Base-by-base conservation (phyloP, 2,797 vertebrate genomes). In the Leptatherina wallacei region DNA sequence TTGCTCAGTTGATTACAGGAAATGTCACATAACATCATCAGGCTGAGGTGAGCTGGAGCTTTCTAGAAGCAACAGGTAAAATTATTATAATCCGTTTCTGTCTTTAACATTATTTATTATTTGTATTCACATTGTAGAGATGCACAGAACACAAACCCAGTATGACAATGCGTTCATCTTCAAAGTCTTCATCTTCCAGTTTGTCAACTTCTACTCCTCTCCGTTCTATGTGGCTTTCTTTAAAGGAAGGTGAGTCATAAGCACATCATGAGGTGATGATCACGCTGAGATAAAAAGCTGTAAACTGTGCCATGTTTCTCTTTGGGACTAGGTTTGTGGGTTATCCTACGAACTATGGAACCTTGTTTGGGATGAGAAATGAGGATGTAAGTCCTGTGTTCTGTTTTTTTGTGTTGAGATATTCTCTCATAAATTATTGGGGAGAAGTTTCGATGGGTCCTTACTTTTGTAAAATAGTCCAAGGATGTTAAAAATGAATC, bases 131-230 rank as follows among this genome's bases (percentile, higher is more conserved):
- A n/a, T 80, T 69, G 24, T 89, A 96, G 95, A 96, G 84, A 96
- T 96, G 95, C 95, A 96, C 83, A 89, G 95, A 82, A 96, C 95
- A 10, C 95, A 96, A 87, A 94, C 95, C 2, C 91, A 95, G 73
- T 94, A 94, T 12, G 95, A 96, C 72, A 96, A 96, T 0, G 93
- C 95, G 54, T 96, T 96, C 81, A 95, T 93, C 69, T 95, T 96
- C 83, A 96, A 96, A 74, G 96, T 95, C 64, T 96, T 96, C 90
- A 92, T 96, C 86, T 96, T 96, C 91, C 95, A 96, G 90, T 96
- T 95, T 85, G 94, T 96, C 78, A 95, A 93, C 87, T 96, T 96
- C 92, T 96, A 95, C 83, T 96, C 95, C 0, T 95, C 95, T 0
- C 95, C 95, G 0, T 96, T 95, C 86, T 96, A 94, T 1, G 93